Evolutionary conservation across 2,888 invertebrate genomes (phyloP).

Genomic region (Phortica okadai): DNA sequence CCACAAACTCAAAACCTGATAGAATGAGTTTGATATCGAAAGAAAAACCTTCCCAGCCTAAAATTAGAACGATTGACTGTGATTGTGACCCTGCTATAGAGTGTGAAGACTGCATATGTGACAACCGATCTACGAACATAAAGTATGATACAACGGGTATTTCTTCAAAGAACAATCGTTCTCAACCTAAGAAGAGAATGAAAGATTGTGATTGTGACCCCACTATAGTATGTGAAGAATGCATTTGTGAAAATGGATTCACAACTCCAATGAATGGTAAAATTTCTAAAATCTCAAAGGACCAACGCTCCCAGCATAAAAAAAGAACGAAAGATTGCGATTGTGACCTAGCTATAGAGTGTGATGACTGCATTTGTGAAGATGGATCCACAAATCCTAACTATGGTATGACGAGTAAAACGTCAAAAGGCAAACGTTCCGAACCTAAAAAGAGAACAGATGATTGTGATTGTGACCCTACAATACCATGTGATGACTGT

Average conservation of each 20-base stretch:
- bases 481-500: slow-evolving; percentile 1
- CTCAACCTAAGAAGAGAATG: neutral
- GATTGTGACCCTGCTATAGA: neutral
- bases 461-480: neutral
- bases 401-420: neutral
- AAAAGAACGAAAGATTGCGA: too few species aligned
- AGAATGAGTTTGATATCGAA: neutral
- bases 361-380: slow-evolving; percentile 2
- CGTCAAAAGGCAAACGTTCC: neutral
- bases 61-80: neutral
- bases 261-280: neutral
- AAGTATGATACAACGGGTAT: too few species aligned
- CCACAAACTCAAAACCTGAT: neutral
- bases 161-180: neutral
- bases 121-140: neutral
- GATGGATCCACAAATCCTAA: neutral
- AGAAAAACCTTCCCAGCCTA: neutral
- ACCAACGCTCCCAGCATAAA: too few species aligned
- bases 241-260: neutral
- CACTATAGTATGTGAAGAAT: neutral
- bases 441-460: neutral
- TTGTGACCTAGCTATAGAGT: neutral
- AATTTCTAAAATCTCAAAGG: neutral
- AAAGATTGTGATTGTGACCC: neutral
- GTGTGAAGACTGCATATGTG: neutral